Conservation (phyloP, 2,797 vertebrate genomes). For the Discoglossus pictus region DNA sequence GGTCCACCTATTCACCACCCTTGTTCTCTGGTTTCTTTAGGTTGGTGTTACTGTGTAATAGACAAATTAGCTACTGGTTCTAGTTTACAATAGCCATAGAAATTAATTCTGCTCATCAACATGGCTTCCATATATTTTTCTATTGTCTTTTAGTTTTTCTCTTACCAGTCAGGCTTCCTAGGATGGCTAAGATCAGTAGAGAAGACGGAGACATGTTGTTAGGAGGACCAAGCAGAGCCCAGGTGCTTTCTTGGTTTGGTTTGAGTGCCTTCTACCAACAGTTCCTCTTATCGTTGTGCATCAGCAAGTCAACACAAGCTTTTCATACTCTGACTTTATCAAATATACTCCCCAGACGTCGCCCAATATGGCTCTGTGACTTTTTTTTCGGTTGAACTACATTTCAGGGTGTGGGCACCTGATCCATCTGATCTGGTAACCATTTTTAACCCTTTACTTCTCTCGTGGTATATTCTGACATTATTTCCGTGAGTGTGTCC, state of each 20-base stretch:
- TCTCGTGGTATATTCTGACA: too few relatives aligned
- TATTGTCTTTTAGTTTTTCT: too few relatives aligned
- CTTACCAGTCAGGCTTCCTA: constrained; percentile 34
- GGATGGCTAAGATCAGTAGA: constrained; percentile 4
- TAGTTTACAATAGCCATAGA: too few relatives aligned
- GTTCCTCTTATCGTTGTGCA: constrained; percentile 36
- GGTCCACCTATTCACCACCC: too few relatives aligned
- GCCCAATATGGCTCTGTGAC: constrained; percentile 37
- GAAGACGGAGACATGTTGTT: constrained; percentile 6
- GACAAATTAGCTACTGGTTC: too few relatives aligned
- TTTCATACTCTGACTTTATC: constrained; percentile 40
- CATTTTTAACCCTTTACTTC: constrained; percentile 19
- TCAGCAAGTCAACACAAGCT: constrained; percentile 46
- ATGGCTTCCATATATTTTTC: too few relatives aligned
- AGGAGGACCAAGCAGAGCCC: constrained; percentile 2
- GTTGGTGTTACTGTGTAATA: too few relatives aligned
- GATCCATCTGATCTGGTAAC: constrained; percentile 18
- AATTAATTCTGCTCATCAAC: too few relatives aligned
- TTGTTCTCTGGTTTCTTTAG: too few relatives aligned
- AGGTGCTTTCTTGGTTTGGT: constrained; percentile 25
- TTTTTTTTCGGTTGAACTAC: constrained; percentile 55
- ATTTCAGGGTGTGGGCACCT: constrained; percentile 61
- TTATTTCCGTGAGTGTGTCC: too few relatives aligned
- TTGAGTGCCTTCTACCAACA: constrained; percentile 29
- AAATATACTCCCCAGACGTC: constrained; percentile 34